phyloP scores from a whole-genome alignment of 1,140 invertebrate genomes.

The Zaprionus africanus region DNA sequence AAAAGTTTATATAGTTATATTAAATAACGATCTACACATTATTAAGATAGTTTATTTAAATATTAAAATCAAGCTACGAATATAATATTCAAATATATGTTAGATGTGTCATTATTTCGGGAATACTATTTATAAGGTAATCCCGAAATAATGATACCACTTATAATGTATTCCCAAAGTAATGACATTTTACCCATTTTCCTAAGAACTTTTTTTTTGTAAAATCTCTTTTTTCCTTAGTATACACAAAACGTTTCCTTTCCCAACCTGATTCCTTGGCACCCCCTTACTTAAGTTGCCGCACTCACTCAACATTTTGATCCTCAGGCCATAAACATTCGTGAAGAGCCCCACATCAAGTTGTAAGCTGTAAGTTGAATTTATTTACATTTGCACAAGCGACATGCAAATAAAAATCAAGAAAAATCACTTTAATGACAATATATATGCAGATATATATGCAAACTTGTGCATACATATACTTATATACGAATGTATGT shows the following conservation, averaged over 20 bases:
- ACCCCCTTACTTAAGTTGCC: constrained; percentile 5
- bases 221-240: no score
- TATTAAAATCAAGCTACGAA: no score
- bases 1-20: no score
- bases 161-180: no score
- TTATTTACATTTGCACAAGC: constrained; percentile 34
- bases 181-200: no score
- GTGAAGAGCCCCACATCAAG: background rate
- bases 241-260: background rate
- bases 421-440: constrained; percentile 40
- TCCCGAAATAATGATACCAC: no score
- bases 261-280: background rate
- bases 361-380: constrained; percentile 6
- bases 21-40: no score
- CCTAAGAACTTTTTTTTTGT: no score
- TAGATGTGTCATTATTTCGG: no score
- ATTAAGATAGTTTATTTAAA: no score
- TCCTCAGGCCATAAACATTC: background rate
- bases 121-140: no score
- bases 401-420: constrained; percentile 45
- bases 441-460: constrained; percentile 27
- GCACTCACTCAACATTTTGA: constrained; percentile 5
- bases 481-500: constrained; percentile 10
- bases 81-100: no score
- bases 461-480: background rate